Conservation (phyloP, 2,113 vertebrate species). For the Chelonoidis abingdonii region DNA sequence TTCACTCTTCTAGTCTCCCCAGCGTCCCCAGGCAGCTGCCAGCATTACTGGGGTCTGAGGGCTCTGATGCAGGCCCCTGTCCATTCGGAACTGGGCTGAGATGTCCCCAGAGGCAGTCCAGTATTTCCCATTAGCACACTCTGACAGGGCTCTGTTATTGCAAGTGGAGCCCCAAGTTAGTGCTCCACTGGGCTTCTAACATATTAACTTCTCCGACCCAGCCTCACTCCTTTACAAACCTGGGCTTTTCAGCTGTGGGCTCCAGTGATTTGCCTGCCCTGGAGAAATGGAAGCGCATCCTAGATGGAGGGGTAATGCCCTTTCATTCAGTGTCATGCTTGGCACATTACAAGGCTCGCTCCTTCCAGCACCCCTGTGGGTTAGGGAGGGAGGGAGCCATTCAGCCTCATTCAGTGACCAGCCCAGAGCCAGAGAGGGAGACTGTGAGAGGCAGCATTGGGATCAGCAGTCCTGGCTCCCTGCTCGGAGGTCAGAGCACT, state of each 20-base stretch:
- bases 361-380: too few relatives aligned
- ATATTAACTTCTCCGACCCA: neutral
- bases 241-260: neutral
- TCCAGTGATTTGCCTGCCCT: too few relatives aligned
- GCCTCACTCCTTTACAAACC: neutral
- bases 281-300: neutral
- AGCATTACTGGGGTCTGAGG: neutral
- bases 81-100: too few relatives aligned
- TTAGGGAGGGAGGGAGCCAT: neutral
- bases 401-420: neutral
- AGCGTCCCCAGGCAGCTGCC: neutral
- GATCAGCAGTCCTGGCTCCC: neutral
- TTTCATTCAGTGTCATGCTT: neutral
- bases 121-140: too few relatives aligned
- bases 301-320: rapidly evolving
- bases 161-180: too few relatives aligned
- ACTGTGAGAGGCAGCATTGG: neutral
- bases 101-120: too few relatives aligned
- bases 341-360: neutral
- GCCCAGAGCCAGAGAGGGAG: rapidly evolving
- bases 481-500: neutral
- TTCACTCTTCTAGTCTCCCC: neutral
- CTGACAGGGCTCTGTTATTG: too few relatives aligned
- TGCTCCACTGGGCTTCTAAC: too few relatives aligned
- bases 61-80: neutral